Conservation (phyloP, 2,797 vertebrate genomes). For the Acipenser transmontanus region DNA sequence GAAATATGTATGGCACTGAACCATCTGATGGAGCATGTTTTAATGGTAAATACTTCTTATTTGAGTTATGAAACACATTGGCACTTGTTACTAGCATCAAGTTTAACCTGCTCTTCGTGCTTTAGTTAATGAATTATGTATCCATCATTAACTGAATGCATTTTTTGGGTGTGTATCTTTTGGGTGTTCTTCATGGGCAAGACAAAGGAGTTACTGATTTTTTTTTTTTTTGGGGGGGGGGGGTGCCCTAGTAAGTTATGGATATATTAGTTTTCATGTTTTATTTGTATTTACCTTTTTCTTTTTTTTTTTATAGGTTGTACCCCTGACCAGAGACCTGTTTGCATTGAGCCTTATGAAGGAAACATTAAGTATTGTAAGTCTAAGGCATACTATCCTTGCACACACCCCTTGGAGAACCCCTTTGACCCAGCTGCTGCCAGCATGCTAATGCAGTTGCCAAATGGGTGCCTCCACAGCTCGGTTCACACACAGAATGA, state of each 20-base stretch:
- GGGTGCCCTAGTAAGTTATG: too few species aligned
- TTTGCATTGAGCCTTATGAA: conserved; percentile 57
- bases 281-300: neutral
- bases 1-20: conserved; percentile 60
- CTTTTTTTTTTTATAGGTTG: conserved; percentile 49
- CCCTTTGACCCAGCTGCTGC: conserved; percentile 58
- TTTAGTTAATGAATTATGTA: too few species aligned
- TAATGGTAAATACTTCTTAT: conserved; percentile 55
- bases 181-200: too few species aligned
- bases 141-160: too few species aligned
- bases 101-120: too few species aligned
- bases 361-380: conserved; percentile 53
- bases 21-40: conserved; percentile 56
- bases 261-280: too few species aligned
- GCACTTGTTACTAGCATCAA: too few species aligned
- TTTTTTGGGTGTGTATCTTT: too few species aligned
- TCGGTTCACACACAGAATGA: conserved; percentile 48
- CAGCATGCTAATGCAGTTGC: conserved; percentile 48
- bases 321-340: conserved; percentile 55
- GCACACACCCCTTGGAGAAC: conserved; percentile 53
- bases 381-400: conserved; percentile 60
- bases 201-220: too few species aligned
- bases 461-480: conserved; percentile 39
- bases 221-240: too few species aligned
- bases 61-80: too few species aligned